Percentiles rank a stretch among this genome's conserved stretches.
phyloP scores from a whole-genome alignment of 2,113 vertebrate species.

The Thamnophis sirtalis region DNA sequence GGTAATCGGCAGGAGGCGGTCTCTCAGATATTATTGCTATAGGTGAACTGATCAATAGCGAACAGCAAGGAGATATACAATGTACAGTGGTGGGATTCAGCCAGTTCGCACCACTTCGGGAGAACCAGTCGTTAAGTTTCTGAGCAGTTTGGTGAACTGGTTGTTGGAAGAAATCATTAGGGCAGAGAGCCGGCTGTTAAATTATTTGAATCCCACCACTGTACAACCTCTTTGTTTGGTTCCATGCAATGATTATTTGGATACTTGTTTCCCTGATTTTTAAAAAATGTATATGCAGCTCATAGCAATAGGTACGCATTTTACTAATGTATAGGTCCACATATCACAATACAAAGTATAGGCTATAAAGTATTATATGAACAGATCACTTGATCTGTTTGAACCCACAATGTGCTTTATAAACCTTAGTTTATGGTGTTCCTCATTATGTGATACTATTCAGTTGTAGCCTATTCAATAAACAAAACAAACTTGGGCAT shows the following conservation, averaged over 20 bases:
- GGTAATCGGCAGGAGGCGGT: too few relatives aligned
- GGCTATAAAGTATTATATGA: background rate
- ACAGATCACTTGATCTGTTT: background rate
- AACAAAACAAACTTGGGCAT: background rate
- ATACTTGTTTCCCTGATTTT: background rate
- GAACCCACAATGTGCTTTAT: background rate
- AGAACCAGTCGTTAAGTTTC: too few relatives aligned
- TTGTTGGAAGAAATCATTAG: too few relatives aligned
- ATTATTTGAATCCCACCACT: too few relatives aligned
- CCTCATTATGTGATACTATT: background rate
- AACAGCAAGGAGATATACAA: background rate
- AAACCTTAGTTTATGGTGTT: background rate
- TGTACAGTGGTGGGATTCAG: too few relatives aligned
- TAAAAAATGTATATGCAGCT: background rate
- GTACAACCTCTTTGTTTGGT: background rate
- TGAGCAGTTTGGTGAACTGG: too few relatives aligned
- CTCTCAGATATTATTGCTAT: background rate
- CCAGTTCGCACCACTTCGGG: too few relatives aligned
- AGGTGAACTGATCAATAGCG: background rate
- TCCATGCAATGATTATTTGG: background rate
- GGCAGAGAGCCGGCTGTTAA: too few relatives aligned
- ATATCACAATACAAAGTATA: background rate
- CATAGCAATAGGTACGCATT: background rate
- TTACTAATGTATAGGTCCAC: background rate
- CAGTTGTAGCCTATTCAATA: background rate